Base-by-base conservation (phyloP, 64 coral and sea anemone genomes). In the Pocillopora damicornis region DNA sequence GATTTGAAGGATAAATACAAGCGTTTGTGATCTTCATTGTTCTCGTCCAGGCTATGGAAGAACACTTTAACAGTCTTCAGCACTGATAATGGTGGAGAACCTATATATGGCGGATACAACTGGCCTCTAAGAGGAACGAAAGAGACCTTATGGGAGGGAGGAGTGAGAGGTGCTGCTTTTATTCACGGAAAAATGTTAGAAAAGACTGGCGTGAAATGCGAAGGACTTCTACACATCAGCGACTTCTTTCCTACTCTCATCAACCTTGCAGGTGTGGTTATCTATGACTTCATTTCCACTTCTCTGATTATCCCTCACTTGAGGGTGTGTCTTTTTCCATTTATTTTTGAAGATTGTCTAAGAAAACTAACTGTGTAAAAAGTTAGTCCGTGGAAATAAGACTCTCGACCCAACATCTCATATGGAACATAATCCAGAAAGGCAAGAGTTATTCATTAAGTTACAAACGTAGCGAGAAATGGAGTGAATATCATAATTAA, bases 101-200 rank as follows among this genome's bases (percentile, higher is more conserved):
- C 82, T 12, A n/a, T 14, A 8, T 61, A 34, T 37, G 81, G 81
- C 16, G 81, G 81, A 37, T 63, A 63, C 11, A 63, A 63, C 34
- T 75, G 73, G 73, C 73, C 73, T 10, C 73, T 75, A 2, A 25
- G 73, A 35, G 73, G 73, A 26, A 60, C 45, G 42, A 87, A 87
- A 76, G 20, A 59, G 15, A 60, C 86, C 59, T 51, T 87, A 60
- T 87, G 86, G 86, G 86, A 87, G 60, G 86, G 86, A 75, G 86
- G 86, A 14, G 59, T 73, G 58, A 64, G 86, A 36, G 81, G 81
- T 85, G 61, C 61, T 63, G 61, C 61, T 17, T 63, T 63, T 63
- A 11, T 63, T 7, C 42, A 51, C 63, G 73, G 83, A 18, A 66
- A 66, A 56, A 37, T 86, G 60, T 34, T 86, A 9, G 38, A 65